Evolutionary conservation across 2,113 vertebrate genomes (phyloP).

Genomic region (Eudyptes chrysolophus): DNA sequence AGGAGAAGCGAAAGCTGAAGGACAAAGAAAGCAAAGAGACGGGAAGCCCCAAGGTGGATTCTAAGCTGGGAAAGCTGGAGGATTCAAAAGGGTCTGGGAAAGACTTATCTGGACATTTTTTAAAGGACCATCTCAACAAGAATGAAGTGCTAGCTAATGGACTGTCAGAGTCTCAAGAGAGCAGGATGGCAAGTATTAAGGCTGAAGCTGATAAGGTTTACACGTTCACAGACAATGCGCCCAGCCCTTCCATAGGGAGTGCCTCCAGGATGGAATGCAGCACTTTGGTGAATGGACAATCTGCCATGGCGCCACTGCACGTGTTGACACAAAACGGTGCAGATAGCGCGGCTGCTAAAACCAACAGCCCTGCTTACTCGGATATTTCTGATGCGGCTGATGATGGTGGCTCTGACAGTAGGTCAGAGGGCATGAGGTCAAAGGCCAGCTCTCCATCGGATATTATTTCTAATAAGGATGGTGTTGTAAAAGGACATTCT

Average conservation of each 20-base stretch:
- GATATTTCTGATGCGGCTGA: constrained; percentile 97
- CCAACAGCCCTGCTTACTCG: constrained; percentile 96
- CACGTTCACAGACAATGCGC: constrained; percentile 97
- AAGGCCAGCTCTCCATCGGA: constrained; percentile 88
- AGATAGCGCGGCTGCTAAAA: constrained; percentile 83
- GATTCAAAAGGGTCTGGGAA: constrained; percentile 86
- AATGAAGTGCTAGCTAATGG: constrained; percentile 88
- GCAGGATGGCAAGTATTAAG: constrained; percentile 97
- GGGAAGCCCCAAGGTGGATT: constrained; percentile 83
- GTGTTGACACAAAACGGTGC: constrained; percentile 78
- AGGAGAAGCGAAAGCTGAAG: constrained; percentile 93
- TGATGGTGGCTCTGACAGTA: constrained; percentile 91
- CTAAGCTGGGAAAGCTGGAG: constrained; percentile 84
- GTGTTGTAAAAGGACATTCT: constrained; percentile 83
- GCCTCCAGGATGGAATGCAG: constrained; percentile 88
- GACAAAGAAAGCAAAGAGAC: constrained; percentile 91
- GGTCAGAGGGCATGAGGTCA: constrained; percentile 87
- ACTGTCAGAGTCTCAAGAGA: constrained; percentile 90
- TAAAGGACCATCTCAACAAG: constrained; percentile 96
- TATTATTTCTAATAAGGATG: constrained; percentile 80
- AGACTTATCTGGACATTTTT: constrained; percentile 89
- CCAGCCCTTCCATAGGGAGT: constrained; percentile 95
- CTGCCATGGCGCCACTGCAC: constrained; percentile 74
- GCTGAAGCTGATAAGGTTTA: constrained; percentile 99
- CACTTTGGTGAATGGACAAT: constrained; percentile 83